Conservation (phyloP, 2,113 vertebrate genomes). For the Gymnocephalus cernua region DNA sequence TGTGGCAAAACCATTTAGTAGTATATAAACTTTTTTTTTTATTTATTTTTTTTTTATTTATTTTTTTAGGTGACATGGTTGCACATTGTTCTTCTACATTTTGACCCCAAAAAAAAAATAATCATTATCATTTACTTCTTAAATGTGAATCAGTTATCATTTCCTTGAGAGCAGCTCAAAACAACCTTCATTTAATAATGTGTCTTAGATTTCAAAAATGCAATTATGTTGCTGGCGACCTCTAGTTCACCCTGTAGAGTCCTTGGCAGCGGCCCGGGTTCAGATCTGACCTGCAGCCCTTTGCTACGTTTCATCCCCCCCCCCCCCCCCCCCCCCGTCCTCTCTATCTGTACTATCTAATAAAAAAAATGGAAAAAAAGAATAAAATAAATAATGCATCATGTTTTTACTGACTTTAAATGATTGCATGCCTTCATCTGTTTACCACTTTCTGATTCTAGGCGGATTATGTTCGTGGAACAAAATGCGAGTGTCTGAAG, state of each 20-base stretch:
- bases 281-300: too few relatives aligned
- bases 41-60: too few relatives aligned
- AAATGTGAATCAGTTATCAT: background rate
- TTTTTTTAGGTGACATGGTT: background rate
- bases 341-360: too few relatives aligned
- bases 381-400: background rate
- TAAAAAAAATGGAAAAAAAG: too few relatives aligned
- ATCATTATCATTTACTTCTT: background rate
- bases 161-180: slow-evolving; percentile 3
- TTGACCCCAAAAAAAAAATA: too few relatives aligned
- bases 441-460: slow-evolving; percentile 11
- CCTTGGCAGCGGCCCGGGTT: too few relatives aligned
- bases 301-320: too few relatives aligned
- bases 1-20: background rate
- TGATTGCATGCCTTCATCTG: slow-evolving; percentile 14
- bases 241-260: too few relatives aligned
- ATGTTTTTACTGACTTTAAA: slow-evolving; percentile 10
- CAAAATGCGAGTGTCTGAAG: slow-evolving; percentile 14
- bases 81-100: background rate
- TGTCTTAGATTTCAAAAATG: background rate
- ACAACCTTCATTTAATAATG: slow-evolving; percentile 15
- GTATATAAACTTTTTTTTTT: background rate
- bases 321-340: too few relatives aligned
- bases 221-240: too few relatives aligned
- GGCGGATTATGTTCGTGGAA: slow-evolving; percentile 18